Base-by-base conservation (phyloP, 2,888 invertebrate genomes). In the Cephus sareptanus region DNA sequence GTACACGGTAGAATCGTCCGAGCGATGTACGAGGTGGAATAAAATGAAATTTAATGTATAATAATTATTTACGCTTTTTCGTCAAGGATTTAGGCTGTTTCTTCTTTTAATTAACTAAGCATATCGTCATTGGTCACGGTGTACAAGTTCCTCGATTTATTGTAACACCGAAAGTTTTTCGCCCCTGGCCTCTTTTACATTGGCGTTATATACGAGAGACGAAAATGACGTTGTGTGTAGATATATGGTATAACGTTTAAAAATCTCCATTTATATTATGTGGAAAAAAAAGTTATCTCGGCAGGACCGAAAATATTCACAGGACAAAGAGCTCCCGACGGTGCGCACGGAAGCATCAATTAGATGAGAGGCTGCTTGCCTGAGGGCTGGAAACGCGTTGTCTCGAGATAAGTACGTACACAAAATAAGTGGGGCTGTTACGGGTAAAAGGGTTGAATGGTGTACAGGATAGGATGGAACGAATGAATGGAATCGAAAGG, bases 391-490 rank as follows among this genome's bases (percentile, higher is more conserved):
- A 56, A 56, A 79, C 78, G 78, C 79, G 77, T 78, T 80, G 77
- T 80, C 73, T 69, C 79, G 79, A 82, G 82, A 82, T 83, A 83
- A 83, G 82, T 82, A 81, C 81, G 81, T 81, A 79, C 79, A 79
- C 78, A 78, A 81, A 81, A 79, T 81, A 82, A 83, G 81, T 77
- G 79, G 79, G 75, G 74, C 68, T 56, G 23, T 23, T 56, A 56
- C 56, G 56, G 15, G 23, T 69, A 73, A 80, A 77, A 77, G 75
- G 73, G 75, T 76, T 75, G 77, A 78, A 75, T 74, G 76, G 76
- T 13, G 77, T 69, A 35, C 40, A 31, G 30, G 40, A 31, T n/a
- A 12, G 73, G 11, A 15, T 34, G 11, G 33, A 34, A 37, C 1
- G 37, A 69, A 76, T 30, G 56, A 33, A 74, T 76, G 76, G 78